Evolutionary conservation across 2,888 invertebrate species (phyloP), one percentile per base, ranked within the genome.

Genomic region (Caenorhabditis panamensis): DNA sequence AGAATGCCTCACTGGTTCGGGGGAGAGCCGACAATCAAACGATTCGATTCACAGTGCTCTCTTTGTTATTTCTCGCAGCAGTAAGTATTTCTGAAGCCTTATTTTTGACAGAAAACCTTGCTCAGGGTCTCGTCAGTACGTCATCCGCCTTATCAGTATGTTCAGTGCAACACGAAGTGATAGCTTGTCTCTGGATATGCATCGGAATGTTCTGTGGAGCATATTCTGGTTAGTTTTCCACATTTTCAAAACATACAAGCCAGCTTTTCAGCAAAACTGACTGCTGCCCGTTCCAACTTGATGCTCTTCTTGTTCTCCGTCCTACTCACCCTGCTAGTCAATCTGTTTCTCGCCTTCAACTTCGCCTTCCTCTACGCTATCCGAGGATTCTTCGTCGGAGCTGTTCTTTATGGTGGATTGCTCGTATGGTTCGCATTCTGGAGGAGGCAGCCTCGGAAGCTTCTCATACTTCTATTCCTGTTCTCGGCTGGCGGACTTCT

Each of bases 361-460:
- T 77, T 66, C 31, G 63, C 77, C 2, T 68, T 78, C 28, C 31
- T 76, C 1, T 75, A 41, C 24, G 59, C 68, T 16, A 51, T 79
- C 51, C 69, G 76, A 11, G 82, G 82, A 63, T 71, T 76, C 28
- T 82, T 76, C 44, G 63, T 76, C 37, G 82, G 79, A 37, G 59
- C 76, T 4, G 37, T 59, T 0, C 28, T 79, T 0, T 82, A 79
- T 44, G 82, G 66, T n/a, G 79, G 79, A 51, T 36, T 73, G 3
- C 36, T 79, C 16, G 26, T 79, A 6, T 84, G 80, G 76, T 84
- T 82, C 56, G 78, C 73, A 0, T 59, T 84, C 2, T 84, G 84
- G 84, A 64, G 82, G 22, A 77, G 69, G 53, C 71, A 81, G 16
- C 79, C 72, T 5, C 47, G 82, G 22, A 79, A 66, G 24, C 22